These are phyloP conservation scores for Thelaira solivaga DNA, from an alignment of 2,888 invertebrate species.

Conservation along the genomic window DNA sequence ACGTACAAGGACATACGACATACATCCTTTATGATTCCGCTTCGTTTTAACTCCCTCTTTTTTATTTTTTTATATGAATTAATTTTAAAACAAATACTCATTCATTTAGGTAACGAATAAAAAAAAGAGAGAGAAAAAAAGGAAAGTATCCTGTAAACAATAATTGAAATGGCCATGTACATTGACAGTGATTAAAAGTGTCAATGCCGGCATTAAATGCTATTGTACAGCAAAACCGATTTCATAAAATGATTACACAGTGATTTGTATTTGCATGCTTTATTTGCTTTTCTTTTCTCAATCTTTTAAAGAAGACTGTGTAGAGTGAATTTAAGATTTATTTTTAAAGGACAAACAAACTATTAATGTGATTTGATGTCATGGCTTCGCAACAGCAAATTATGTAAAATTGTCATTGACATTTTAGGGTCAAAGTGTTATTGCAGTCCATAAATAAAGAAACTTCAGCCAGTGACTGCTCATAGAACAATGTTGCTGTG, in stretches of 20 bases:
- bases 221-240: not conserved
- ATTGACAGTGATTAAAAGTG: constrained; percentile 37
- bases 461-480: too few species aligned
- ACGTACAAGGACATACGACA: constrained; percentile 48
- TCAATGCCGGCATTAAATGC: constrained; percentile 28
- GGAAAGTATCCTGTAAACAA: not conserved
- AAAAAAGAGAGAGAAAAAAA: constrained; percentile 1
- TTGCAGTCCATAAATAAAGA: too few species aligned
- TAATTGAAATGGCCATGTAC: too few species aligned
- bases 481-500: too few species aligned
- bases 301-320: too few species aligned
- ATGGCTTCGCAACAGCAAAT: too few species aligned
- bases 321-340: too few species aligned
- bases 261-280: not conserved
- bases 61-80: not conserved
- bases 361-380: too few species aligned
- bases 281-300: too few species aligned
- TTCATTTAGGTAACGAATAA: not conserved
- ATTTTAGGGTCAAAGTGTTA: too few species aligned
- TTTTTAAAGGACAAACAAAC: too few species aligned
- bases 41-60: not conserved
- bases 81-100: not conserved
- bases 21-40: constrained; percentile 37
- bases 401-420: too few species aligned
- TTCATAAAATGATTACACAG: not conserved